Percentiles rank a stretch among this genome's conserved stretches.
Conservation (phyloP, 2,797 vertebrate species). For the Rallus crepitans region DNA sequence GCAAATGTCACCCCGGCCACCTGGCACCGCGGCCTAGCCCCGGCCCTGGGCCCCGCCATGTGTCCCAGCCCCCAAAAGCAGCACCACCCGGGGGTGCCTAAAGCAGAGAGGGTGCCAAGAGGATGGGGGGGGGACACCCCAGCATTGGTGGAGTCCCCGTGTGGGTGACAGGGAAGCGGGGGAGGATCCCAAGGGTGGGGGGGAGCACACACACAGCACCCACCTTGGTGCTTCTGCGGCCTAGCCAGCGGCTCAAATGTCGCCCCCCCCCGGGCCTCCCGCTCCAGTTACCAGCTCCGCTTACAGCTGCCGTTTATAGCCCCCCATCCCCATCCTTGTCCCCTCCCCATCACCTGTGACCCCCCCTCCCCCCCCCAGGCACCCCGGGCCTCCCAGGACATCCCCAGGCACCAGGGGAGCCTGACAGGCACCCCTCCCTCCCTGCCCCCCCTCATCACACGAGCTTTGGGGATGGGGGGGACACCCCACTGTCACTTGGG, state of each 20-base stretch:
- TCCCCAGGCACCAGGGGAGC: neutral
- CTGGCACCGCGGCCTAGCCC: slow-evolving; percentile 20
- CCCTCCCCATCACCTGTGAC: neutral
- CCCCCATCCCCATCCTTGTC: neutral
- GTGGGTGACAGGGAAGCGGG: fast-evolving
- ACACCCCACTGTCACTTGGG: neutral
- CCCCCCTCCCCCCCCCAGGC: too few relatives aligned
- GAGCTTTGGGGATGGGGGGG: neutral
- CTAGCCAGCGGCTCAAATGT: slow-evolving; percentile 33
- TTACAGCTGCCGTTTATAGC: slow-evolving; percentile 64
- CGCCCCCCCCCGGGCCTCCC: slow-evolving; percentile 28
- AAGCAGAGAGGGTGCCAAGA: neutral
- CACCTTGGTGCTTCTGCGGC: neutral
- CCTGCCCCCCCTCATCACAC: fast-evolving
- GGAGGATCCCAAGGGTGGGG: too few relatives aligned
- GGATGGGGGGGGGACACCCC: neutral
- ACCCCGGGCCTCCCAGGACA: neutral
- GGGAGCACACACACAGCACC: neutral
- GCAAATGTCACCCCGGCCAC: slow-evolving; percentile 62
- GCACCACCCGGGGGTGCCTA: neutral
- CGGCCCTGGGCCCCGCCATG: neutral
- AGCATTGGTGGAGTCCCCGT: neutral
- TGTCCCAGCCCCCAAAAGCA: neutral
- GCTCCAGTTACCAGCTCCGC: slow-evolving; percentile 58
- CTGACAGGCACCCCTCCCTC: neutral